Base-by-base conservation (phyloP, 2,888 invertebrate species). In the Hypercompe scribonia region DNA sequence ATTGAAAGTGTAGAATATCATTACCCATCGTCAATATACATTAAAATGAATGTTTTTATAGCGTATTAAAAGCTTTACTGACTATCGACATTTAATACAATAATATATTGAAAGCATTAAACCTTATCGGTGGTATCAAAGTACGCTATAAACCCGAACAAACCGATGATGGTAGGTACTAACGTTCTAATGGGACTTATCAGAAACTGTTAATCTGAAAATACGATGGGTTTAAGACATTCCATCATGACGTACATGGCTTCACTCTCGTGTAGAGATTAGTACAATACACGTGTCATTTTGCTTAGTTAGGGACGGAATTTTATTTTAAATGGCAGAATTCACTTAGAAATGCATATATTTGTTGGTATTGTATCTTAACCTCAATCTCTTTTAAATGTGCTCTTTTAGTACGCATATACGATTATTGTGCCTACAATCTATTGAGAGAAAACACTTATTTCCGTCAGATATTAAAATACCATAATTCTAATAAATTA, bases 71-170 rank as follows among this genome's bases (percentile, higher is more conserved):
- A 18, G 21, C 68, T 78, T 83, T 73, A 75, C 73, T 75, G 70
- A 58, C 58, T 61, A 81, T 83, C 65, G 64, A 72, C 81, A 83
- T 81, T 75, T 69, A 78, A 83, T 83, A 81, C 73, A 78, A 83
- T 83, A 58, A 31, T 58, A 58, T 58, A 73, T 70, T 66, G 66
- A 68, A 34, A 72, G 68, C 46, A 33, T 54, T 82, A 81, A 75
- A 78, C 70, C 66, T 81, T 83, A 83, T 83, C 46, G n/a, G 65
- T 71, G 31, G 50, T 67, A 81, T 75, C 75, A 73, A 73, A 81
- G n/a, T 58, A 66, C 63, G 78, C 78, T 70, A 71, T 83, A 75
- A 81, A 73, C 68, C 65, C 58, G 67, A 61, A 66, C 36, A 67
- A 75, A 72, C 83, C 81, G 81, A 75, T 74, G 75, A 71, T 33